Evolutionary conservation across 2,888 invertebrate species (phyloP).

Genomic region (Pogonocherus hispidulus): DNA sequence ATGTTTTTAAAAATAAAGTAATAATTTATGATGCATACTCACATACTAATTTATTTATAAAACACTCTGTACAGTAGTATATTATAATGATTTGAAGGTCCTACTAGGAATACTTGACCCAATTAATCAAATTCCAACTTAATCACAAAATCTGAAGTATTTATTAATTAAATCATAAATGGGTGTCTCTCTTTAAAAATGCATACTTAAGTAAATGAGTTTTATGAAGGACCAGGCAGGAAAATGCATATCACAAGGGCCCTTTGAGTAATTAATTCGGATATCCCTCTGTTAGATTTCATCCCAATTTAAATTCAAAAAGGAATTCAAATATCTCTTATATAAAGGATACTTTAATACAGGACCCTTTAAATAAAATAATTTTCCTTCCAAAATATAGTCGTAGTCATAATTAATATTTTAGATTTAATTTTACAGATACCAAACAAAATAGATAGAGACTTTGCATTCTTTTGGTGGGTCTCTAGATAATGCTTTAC

Average conservation of each 20-base stretch:
- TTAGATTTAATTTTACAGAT: too few relatives aligned
- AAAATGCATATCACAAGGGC: slow-evolving; percentile 44
- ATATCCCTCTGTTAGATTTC: slow-evolving; percentile 45
- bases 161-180: slow-evolving; percentile 40
- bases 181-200: slow-evolving; percentile 42
- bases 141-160: slow-evolving; percentile 34
- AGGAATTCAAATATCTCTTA: slow-evolving; percentile 44
- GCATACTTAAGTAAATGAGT: slow-evolving; percentile 42
- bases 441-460: too few relatives aligned
- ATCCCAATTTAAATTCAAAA: slow-evolving; percentile 45
- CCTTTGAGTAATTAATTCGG: slow-evolving; percentile 53
- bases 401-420: too few relatives aligned
- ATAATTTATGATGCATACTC: too few relatives aligned
- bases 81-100: neutral
- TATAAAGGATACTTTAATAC: slow-evolving; percentile 40
- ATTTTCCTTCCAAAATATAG: slow-evolving; percentile 34
- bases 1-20: too few relatives aligned
- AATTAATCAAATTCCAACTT: slow-evolving; percentile 11
- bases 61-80: too few relatives aligned
- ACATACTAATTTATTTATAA: too few relatives aligned
- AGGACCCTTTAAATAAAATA: slow-evolving; percentile 39
- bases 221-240: slow-evolving; percentile 44
- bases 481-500: too few relatives aligned
- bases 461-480: too few relatives aligned
- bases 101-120: neutral